Percentiles rank a stretch among this genome's conserved stretches.
phyloP scores from a whole-genome alignment of 2,888 invertebrate genomes.

The Marronus borbonicus region DNA sequence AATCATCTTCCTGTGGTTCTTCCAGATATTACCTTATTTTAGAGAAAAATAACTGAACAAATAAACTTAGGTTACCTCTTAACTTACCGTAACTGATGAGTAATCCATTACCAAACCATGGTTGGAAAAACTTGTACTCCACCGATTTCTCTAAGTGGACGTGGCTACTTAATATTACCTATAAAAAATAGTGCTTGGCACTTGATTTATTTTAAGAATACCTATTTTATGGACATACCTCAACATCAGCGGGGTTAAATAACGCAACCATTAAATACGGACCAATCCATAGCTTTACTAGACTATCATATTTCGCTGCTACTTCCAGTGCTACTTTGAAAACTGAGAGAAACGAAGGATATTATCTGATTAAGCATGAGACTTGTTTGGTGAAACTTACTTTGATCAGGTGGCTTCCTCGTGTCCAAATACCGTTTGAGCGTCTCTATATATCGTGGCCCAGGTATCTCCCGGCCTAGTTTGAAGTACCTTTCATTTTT shows the following conservation, averaged over 20 bases:
- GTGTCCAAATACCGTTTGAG: slow-evolving; percentile 40
- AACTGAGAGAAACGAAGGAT: slow-evolving; percentile 32
- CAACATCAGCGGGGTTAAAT: slow-evolving; percentile 57
- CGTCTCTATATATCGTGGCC: slow-evolving; percentile 44
- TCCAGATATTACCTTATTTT: slow-evolving; percentile 71
- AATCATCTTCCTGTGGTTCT: slow-evolving; percentile 72
- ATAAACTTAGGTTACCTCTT: not conserved
- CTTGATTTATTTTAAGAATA: too few relatives aligned
- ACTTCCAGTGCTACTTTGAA: slow-evolving; percentile 48
- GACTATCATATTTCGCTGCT: slow-evolving; percentile 51
- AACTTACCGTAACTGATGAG: slow-evolving; percentile 56
- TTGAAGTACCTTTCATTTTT: slow-evolving; percentile 50
- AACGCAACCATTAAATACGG: slow-evolving; percentile 55
- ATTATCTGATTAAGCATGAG: too few relatives aligned
- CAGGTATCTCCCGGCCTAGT: slow-evolving; percentile 41
- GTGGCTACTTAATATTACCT: slow-evolving; percentile 57
- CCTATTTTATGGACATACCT: slow-evolving; percentile 48
- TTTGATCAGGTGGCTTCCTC: slow-evolving; percentile 47
- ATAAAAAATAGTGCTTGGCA: slow-evolving; percentile 26
- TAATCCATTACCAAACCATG: slow-evolving; percentile 59
- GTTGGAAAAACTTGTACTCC: slow-evolving; percentile 57
- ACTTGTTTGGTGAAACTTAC: slow-evolving; percentile 27
- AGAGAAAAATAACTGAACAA: slow-evolving; percentile 13
- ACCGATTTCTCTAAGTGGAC: slow-evolving; percentile 57
- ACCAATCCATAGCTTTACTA: slow-evolving; percentile 56